Base-by-base conservation (phyloP, 2,888 invertebrate species). In the Itoplectis maculator region DNA sequence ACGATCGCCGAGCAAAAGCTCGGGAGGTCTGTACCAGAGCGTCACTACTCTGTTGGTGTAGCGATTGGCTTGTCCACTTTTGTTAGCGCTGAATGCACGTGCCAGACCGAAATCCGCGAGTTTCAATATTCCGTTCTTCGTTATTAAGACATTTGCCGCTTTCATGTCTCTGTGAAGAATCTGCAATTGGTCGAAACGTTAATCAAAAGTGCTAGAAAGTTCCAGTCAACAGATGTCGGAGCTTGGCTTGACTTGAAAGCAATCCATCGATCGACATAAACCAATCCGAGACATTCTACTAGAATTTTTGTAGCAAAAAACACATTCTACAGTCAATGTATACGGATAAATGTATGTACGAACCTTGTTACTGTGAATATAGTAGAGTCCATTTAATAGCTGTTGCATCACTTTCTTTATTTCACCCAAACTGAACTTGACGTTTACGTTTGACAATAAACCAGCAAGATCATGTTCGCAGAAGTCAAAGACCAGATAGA, bases 11-110 rank as follows among this genome's bases (percentile, higher is more conserved):
- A 96, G 92, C 13, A 96, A 91, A 23, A 96, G 92, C 89, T 96
- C 96, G 4, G 96, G 96, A 20, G 96, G 95, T 47, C 97, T 93
- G 92, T 99, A 99, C 99, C 99, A 99, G 77, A 99, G 93, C 0
- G 99, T 99, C 0, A 99, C 99, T 0, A 99, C 99, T 85, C 99
- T 95, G 92, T 99, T 99, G n/a, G 99, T 99, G 91, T 99, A 99
- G 93, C 95, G 95, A 92, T 97, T 97, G 23, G 96, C 97, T 89
- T 96, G 95, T 56, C 97, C 97, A 85, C 96, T 96, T 93, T 98
- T 98, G 7, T 96, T 96, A 18, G 96, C 95, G 93, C 98, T 98
- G 91, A 98, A 98, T 0, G 99, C 98, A 88, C 99, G 94, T 0
- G 99, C 99, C 79, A 99, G 94, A 75, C 99, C 99, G 93, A 99